Base-by-base conservation (phyloP, 2,888 invertebrate species). In the Heliothis peltigera region DNA sequence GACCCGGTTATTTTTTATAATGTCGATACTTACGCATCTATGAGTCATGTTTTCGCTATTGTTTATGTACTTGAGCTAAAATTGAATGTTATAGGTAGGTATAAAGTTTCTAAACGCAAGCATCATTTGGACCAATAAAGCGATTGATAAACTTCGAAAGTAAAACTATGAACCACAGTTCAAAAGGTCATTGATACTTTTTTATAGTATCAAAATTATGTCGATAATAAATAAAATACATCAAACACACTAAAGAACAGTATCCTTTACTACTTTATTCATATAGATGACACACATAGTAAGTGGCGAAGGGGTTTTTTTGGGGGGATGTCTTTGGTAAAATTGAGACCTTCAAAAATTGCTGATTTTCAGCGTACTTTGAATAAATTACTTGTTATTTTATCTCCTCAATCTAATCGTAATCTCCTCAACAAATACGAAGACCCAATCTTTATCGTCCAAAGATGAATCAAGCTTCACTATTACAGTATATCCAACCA, bases 31-130 rank as follows among this genome's bases (percentile, higher is more conserved):
- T 53, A 67, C 53, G 43, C 55, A 60, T 59, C 32, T 70, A 64
- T 77, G 80, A 75, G 73, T 79, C 70, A 80, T 68, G 25, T 61
- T 70, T 77, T 58, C n/a, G 32, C 43, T 70, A 55, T 63, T 64
- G 51, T 66, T 35, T 51, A 57, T 17, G 58, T 62, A 28, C 60
- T 58, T 51, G 48, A 63, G 58, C 22, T 71, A 56, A 49, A 52
- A 66, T 71, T 55, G 47, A 32, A 57, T 56, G 43, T 39, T 64
- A 59, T 35, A 51, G 28, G 25, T 35, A 51, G 28, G 25, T 51
- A n/a, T 44, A 17, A 17, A 17, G 22, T 54, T 57, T 59, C 39
- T 58, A 47, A 61, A 51, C 42, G 44, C 55, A 48, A 57, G 61
- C 66, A 59, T 71, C 52, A 60, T 4, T 39, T 6, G 46, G 32